A percentile compares a stretch with the other conserved stretches of the same genome.
These are phyloP conservation scores for Chiloscyllium punctatum DNA, from an alignment of 2,797 vertebrate species.

Conservation along the genomic window DNA sequence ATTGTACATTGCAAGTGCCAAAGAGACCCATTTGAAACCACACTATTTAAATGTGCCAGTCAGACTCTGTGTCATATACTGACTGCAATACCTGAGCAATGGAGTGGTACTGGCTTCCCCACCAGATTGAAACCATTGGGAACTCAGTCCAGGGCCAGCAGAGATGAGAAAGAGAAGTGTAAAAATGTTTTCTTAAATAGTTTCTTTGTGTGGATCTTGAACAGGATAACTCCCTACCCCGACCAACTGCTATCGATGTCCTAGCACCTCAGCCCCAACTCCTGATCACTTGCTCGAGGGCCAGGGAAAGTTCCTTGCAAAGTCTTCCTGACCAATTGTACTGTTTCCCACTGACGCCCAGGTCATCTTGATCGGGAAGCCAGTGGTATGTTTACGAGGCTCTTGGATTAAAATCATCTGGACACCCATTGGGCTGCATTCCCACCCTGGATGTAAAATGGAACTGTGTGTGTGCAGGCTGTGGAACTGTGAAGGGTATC, in stretches of 20 bases:
- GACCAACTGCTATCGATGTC: background rate
- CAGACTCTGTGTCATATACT: background rate
- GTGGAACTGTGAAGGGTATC: background rate
- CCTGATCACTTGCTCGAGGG: background rate
- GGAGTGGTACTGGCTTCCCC: background rate
- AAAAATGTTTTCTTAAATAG: background rate
- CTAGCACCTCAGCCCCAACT: background rate
- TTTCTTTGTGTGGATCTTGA: background rate
- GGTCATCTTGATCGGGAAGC: background rate
- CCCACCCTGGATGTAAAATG: background rate
- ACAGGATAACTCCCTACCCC: background rate
- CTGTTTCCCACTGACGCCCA: background rate
- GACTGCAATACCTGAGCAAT: background rate
- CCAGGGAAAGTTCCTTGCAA: background rate
- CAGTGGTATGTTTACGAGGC: background rate
- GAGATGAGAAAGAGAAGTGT: background rate
- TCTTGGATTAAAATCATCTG: background rate
- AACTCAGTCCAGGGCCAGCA: background rate
- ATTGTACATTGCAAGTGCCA: background rate
- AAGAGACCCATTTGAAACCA: background rate
- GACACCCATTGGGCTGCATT: background rate
- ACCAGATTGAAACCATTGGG: too few relatives aligned
- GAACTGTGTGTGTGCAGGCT: background rate
- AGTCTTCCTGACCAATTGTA: background rate
- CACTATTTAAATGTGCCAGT: background rate